Conservation (phyloP, 2,888 invertebrate genomes). For the Cryptocephalus primarius region DNA sequence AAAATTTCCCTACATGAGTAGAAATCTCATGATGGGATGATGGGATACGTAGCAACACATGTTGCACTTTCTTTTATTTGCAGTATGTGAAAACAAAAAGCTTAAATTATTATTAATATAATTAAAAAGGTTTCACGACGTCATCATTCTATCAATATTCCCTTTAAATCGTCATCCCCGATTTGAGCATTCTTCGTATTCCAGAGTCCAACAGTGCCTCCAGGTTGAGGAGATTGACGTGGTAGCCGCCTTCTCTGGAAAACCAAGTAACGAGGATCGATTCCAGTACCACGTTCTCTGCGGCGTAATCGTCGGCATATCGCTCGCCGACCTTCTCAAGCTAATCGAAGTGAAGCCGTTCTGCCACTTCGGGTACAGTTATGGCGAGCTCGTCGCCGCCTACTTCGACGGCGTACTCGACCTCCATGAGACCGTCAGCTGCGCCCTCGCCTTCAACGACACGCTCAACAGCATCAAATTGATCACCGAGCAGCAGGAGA, state of each 20-base stretch:
- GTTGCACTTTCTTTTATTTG: no score
- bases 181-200: slow-evolving; percentile 1
- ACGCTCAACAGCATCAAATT: slow-evolving; percentile 1
- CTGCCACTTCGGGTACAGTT: slow-evolving; percentile 54
- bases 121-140: no score
- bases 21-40: no score
- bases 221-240: slow-evolving; percentile 11
- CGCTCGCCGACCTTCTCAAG: no score
- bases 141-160: no score
- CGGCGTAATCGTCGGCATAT: no score
- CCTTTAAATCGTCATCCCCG: no score
- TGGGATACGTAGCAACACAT: no score
- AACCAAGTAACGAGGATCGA: background rate
- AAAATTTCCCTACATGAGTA: no score
- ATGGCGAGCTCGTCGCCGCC: slow-evolving; percentile 83
- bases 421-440: slow-evolving; percentile 67
- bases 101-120: no score
- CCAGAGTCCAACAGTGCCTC: slow-evolving; percentile 17
- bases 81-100: no score
- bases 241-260: slow-evolving; percentile 2
- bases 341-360: slow-evolving; percentile 30
- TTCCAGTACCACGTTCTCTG: background rate
- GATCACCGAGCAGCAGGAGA: no score
- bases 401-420: slow-evolving; percentile 84
- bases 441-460: slow-evolving; percentile 41